These are phyloP conservation scores for Simalia tracyae DNA, from an alignment of 2,797 vertebrate genomes.

Conservation along the genomic window DNA sequence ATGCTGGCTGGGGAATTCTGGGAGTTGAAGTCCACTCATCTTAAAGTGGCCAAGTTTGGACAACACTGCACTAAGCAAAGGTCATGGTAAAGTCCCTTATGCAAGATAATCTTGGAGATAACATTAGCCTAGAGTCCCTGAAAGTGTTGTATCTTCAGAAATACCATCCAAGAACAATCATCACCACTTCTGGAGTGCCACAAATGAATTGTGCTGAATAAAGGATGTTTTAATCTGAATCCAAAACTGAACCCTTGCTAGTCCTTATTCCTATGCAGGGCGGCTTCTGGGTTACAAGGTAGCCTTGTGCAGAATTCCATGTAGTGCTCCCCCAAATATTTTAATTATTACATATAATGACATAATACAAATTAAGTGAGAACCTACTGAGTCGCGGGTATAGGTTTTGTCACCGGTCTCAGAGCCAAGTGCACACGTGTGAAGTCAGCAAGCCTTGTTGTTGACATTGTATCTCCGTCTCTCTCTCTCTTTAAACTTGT, in stretches of 20 bases:
- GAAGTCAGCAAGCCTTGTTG: not conserved
- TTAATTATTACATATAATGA: not conserved
- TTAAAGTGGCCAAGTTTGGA: too few species aligned
- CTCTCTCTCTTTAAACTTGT: not conserved
- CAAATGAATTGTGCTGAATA: not conserved
- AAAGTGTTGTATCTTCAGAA: not conserved
- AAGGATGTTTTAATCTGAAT: not conserved
- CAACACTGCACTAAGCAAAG: not conserved
- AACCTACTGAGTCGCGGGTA: not conserved
- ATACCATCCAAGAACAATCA: not conserved
- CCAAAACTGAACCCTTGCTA: not conserved
- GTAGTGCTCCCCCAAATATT: too few species aligned
- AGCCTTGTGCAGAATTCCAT: not conserved
- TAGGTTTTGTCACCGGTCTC: not conserved
- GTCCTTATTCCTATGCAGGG: not conserved
- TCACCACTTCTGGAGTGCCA: not conserved
- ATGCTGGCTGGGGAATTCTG: too few species aligned
- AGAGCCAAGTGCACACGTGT: not conserved
- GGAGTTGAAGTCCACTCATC: too few species aligned
- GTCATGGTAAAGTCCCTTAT: not conserved
- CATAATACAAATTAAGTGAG: not conserved
- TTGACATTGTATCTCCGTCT: not conserved
- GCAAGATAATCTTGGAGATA: too few species aligned
- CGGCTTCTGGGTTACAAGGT: not conserved
- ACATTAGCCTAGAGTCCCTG: not conserved